These are phyloP conservation scores for Trichoplusia ni DNA, from an alignment of 1,140 invertebrate species.

Conservation along the genomic window DNA sequence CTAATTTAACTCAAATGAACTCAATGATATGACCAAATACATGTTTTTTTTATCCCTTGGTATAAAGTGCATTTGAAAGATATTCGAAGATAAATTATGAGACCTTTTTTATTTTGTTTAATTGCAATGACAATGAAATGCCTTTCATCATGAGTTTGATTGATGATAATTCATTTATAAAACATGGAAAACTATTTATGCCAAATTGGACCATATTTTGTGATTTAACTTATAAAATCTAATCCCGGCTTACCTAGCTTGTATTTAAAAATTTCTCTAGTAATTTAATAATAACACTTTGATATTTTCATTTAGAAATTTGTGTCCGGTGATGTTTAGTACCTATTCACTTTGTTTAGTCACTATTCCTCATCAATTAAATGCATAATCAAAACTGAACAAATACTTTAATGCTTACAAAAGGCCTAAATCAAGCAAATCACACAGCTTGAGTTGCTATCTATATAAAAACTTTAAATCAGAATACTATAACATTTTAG, in stretches of 20 bases:
- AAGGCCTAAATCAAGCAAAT: no score
- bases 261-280: slow-evolving; percentile 47
- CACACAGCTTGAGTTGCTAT: no score
- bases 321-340: slow-evolving; percentile 48
- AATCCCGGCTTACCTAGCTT: slow-evolving; percentile 50
- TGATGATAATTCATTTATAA: slow-evolving; percentile 14
- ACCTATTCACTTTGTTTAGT: slow-evolving; percentile 17
- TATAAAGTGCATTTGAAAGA: no score
- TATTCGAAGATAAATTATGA: no score
- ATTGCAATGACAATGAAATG: slow-evolving; percentile 49
- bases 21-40: no score
- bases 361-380: not conserved
- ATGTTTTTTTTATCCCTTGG: no score
- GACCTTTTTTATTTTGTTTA: not conserved
- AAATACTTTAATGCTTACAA: no score
- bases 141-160: slow-evolving; percentile 37
- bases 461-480: no score
- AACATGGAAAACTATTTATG: slow-evolving; percentile 46
- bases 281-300: slow-evolving; percentile 49
- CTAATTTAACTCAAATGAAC: no score
- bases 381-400: no score
- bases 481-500: no score
- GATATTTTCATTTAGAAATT: slow-evolving; percentile 41
- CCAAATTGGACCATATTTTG: slow-evolving; percentile 67
- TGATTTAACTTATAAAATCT: slow-evolving; percentile 21